phyloP scores from a whole-genome alignment of 2,888 invertebrate species.

The Blastobasis lacticolella region DNA sequence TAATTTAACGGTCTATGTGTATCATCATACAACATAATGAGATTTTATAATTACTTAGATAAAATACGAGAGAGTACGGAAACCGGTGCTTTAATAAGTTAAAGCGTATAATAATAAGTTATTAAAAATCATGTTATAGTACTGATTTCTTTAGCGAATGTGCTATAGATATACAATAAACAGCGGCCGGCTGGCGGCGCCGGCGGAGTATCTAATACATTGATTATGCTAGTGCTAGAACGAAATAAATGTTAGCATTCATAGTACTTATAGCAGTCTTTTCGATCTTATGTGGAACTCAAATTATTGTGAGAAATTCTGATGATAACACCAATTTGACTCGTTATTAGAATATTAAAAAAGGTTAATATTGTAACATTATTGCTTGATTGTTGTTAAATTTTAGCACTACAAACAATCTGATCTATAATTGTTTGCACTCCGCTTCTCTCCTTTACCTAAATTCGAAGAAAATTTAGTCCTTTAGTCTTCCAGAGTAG shows the following conservation, averaged over 20 bases:
- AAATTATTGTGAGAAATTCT: slow-evolving; percentile 19
- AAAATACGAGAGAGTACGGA: slow-evolving; percentile 70
- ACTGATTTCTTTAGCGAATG: slow-evolving; percentile 63
- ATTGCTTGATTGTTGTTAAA: slow-evolving; percentile 44
- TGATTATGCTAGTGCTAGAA: neutral
- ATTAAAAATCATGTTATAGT: slow-evolving; percentile 70
- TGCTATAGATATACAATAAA: slow-evolving; percentile 27
- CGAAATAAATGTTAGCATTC: slow-evolving; percentile 4
- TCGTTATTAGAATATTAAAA: slow-evolving; percentile 51
- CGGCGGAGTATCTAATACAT: neutral
- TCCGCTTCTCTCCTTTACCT: slow-evolving; percentile 42
- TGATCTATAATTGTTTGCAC: slow-evolving; percentile 47
- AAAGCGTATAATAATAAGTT: too few relatives aligned
- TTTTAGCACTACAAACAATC: slow-evolving; percentile 44
- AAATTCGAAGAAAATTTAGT: slow-evolving; percentile 38
- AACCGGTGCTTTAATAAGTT: slow-evolving; percentile 65
- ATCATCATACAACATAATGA: slow-evolving; percentile 43
- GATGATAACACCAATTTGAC: slow-evolving; percentile 65
- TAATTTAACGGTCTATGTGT: slow-evolving; percentile 49
- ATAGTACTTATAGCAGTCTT: slow-evolving; percentile 2
- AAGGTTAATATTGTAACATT: slow-evolving; percentile 34
- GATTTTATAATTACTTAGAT: slow-evolving; percentile 58
- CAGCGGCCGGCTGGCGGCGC: slow-evolving; percentile 18
- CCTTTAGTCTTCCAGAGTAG: slow-evolving; percentile 67
- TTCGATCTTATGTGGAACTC: slow-evolving; percentile 2